A percentile compares a stretch with the other conserved stretches of the same genome.
phyloP scores from a whole-genome alignment of 2,888 invertebrate genomes.

The Caenorhabditis sp. region DNA sequence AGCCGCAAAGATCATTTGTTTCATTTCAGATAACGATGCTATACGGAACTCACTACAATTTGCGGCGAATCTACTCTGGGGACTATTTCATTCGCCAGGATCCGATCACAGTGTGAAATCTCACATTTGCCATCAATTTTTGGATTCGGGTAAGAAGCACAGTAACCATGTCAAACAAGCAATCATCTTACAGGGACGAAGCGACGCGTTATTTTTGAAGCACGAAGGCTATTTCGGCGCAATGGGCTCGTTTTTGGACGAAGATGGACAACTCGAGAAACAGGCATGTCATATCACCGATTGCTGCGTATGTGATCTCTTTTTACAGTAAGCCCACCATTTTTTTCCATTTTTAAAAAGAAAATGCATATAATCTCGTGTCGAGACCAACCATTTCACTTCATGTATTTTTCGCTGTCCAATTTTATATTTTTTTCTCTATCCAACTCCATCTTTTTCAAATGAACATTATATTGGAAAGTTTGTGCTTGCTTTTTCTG shows the following conservation, averaged over 20 bases:
- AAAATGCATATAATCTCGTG: no score
- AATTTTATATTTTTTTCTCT: no score
- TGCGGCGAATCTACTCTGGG: constrained; percentile 79
- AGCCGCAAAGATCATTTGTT: not conserved
- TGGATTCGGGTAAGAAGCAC: constrained; percentile 76
- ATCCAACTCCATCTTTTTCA: no score
- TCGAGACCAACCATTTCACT: no score
- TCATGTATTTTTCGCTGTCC: no score
- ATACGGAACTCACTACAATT: constrained; percentile 77
- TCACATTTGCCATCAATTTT: constrained; percentile 78
- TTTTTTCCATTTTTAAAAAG: no score
- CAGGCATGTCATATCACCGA: no score
- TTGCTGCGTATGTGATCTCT: no score
- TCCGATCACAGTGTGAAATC: constrained; percentile 79
- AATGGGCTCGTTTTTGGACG: constrained; percentile 78
- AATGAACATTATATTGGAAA: no score
- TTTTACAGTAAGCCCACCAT: no score
- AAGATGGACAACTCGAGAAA: constrained; percentile 33
- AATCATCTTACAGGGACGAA: constrained; percentile 76
- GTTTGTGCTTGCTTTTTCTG: no score
- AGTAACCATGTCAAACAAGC: no score
- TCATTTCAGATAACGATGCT: constrained; percentile 77
- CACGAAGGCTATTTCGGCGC: constrained; percentile 81
- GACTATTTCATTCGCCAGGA: constrained; percentile 80
- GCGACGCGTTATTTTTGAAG: constrained; percentile 78